Evolutionary conservation across 2,888 invertebrate genomes (phyloP).

Genomic region (Osmoderma eremita): DNA sequence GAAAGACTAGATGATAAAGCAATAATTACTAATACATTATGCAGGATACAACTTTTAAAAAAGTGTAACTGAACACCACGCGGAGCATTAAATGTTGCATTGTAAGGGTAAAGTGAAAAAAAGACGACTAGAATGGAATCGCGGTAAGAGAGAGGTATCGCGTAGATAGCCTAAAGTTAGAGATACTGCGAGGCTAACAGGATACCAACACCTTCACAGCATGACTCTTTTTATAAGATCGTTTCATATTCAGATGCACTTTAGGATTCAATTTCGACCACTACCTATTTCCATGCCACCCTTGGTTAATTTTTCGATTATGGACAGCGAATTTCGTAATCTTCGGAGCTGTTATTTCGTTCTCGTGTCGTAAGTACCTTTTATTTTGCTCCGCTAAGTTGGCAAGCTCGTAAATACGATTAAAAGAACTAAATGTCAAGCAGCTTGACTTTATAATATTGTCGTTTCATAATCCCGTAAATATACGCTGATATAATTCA

Average conservation of each 20-base stretch:
- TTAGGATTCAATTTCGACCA: slow-evolving; percentile 45
- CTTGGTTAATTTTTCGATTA: slow-evolving; percentile 44
- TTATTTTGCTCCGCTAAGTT: slow-evolving; percentile 15
- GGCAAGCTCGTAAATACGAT: slow-evolving; percentile 21
- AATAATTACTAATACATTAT: slow-evolving; percentile 46
- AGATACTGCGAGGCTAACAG: slow-evolving; percentile 44
- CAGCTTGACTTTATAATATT: not conserved
- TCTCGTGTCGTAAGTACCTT: slow-evolving; percentile 22
- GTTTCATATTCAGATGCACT: slow-evolving; percentile 45
- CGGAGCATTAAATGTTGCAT: slow-evolving; percentile 33
- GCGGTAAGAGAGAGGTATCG: slow-evolving; percentile 43
- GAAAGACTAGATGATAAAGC: slow-evolving; percentile 44
- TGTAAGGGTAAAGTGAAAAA: slow-evolving; percentile 34
- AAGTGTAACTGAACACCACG: slow-evolving; percentile 35
- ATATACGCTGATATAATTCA: too few relatives aligned
- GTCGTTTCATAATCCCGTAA: too few relatives aligned
- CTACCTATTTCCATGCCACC: slow-evolving; percentile 39
- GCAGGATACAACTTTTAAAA: slow-evolving; percentile 48
- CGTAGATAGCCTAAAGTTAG: slow-evolving; percentile 41
- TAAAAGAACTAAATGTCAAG: slow-evolving; percentile 29
- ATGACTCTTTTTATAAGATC: slow-evolving; percentile 45
- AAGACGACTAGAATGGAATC: slow-evolving; percentile 32
- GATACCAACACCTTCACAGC: slow-evolving; percentile 48
- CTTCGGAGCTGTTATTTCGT: slow-evolving; percentile 40
- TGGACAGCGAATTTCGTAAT: slow-evolving; percentile 44